Conservation (phyloP, 2,888 invertebrate species). For the Formica aserva region DNA sequence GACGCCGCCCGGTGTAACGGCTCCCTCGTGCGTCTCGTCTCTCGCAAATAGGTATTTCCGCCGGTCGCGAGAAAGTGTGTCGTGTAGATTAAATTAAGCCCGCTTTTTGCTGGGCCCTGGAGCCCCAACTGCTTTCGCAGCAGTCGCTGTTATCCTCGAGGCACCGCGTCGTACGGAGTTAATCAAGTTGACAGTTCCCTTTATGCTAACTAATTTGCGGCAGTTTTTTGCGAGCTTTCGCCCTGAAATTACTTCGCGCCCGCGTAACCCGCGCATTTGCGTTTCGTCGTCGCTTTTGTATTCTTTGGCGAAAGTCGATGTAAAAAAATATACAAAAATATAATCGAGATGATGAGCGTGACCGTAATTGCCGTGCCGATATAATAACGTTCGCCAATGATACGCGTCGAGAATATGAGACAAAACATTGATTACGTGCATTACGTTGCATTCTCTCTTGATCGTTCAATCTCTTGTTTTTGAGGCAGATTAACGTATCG, state of each 20-base stretch:
- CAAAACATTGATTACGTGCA: constrained; percentile 3
- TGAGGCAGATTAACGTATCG: constrained; percentile 1
- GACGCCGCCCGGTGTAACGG: constrained; percentile 22
- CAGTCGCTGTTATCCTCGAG: constrained; percentile 60
- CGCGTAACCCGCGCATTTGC: constrained; percentile 61
- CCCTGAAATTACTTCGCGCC: constrained; percentile 66
- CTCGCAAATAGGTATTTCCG: constrained; percentile 52
- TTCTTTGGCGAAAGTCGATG: constrained; percentile 63
- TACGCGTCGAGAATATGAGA: constrained; percentile 15
- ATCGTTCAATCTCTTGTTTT: constrained; percentile 1
- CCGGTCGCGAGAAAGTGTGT: constrained; percentile 62
- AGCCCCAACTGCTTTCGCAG: constrained; percentile 47
- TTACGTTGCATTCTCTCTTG: constrained; percentile 2
- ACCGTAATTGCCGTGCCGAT: constrained; percentile 33
- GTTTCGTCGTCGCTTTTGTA: constrained; percentile 56
- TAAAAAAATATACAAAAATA: constrained; percentile 11
- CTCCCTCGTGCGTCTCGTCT: constrained; percentile 25
- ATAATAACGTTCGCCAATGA: constrained; percentile 31
- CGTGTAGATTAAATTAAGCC: constrained; percentile 71
- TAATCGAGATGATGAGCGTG: constrained; percentile 33
- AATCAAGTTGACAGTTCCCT: constrained; percentile 65
- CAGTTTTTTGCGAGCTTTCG: constrained; percentile 67
- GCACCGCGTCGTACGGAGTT: constrained; percentile 64
- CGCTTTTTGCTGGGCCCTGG: constrained; percentile 57
- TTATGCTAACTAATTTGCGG: constrained; percentile 70